Conservation (phyloP, 2,797 vertebrate species). For the Lemur catta region DNA sequence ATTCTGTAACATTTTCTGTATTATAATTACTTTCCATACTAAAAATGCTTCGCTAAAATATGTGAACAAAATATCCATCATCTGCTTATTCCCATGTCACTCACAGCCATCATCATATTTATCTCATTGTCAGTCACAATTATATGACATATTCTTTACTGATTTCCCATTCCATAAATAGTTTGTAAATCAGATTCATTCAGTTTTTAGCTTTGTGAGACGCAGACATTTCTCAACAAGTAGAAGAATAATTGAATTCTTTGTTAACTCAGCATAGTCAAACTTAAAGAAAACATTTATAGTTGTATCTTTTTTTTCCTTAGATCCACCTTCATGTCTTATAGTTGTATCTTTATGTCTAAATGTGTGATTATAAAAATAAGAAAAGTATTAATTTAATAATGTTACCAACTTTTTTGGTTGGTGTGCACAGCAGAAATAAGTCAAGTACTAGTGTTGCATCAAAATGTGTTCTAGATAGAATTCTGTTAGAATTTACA, state of each 20-base stretch:
- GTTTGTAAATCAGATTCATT: background rate
- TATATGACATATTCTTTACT: background rate
- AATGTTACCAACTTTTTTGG: background rate
- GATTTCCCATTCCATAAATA: background rate
- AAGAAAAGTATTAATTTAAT: background rate
- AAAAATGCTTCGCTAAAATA: background rate
- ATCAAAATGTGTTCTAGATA: background rate
- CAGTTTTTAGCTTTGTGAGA: background rate
- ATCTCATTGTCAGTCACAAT: background rate
- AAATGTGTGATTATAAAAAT: background rate
- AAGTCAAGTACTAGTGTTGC: background rate
- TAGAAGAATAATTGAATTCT: background rate
- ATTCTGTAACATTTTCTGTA: background rate
- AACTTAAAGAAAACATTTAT: background rate
- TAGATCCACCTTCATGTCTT: background rate
- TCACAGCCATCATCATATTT: background rate
- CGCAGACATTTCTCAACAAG: background rate
- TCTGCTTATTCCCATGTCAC: background rate
- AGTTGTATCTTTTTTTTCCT: background rate
- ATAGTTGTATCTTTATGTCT: background rate
- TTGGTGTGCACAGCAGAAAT: background rate
- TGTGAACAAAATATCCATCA: background rate
- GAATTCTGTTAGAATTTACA: background rate
- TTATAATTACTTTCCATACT: background rate
- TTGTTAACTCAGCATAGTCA: background rate